Base-by-base conservation (phyloP, 2,113 vertebrate species). In the Hypocryptadius cinnamomeus region DNA sequence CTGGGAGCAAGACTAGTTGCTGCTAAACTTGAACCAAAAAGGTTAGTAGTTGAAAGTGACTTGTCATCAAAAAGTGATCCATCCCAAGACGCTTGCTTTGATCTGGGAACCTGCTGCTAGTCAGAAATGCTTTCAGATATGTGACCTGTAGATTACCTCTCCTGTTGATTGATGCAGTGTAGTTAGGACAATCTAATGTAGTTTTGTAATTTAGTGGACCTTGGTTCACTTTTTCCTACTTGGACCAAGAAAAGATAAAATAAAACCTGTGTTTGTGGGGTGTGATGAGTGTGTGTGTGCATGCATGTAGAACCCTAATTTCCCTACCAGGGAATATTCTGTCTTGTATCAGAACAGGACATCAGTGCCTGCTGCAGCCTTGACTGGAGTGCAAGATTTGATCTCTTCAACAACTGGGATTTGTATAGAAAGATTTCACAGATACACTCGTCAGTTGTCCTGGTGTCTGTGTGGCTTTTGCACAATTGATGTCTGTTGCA, bases 1-100 rank as follows among this genome's bases (percentile, higher is more conserved):
- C 97, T 85, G 73, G 98, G 98, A 56, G 98, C 98, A 95, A 98
- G 99, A 95, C 96, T 99, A 53, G 99, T 99, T 79, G 98, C 98
- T 95, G 99, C 99, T 85, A 99, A 98, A 78, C 97, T 99, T 94
- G 99, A 99, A 96, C 99, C 99, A 68, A 99, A 97, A 98, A 99
- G 99, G 99, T 99, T 96, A 97, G 82, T 95, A 72, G 44, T 51
- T 2, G 1, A n/a, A 73, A 91, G 30, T 91, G 79, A 70, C 19
- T 73, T 66, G 25, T 82, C 31, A 56, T 82, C 21, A 42, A 68
- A 77, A 31, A 57, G 51, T 53, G 48, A 37, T 89, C 23, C 15
- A 19, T 76, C 24, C 42, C 37, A 54, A 40, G n/a, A 50, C 40
- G 33, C 9, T 47, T 85, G 47, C 42, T 79, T 87, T 65, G 42